phyloP scores from a whole-genome alignment of 35 echinoderm and acorn worm species.

The Heliocidaris tuberculata region DNA sequence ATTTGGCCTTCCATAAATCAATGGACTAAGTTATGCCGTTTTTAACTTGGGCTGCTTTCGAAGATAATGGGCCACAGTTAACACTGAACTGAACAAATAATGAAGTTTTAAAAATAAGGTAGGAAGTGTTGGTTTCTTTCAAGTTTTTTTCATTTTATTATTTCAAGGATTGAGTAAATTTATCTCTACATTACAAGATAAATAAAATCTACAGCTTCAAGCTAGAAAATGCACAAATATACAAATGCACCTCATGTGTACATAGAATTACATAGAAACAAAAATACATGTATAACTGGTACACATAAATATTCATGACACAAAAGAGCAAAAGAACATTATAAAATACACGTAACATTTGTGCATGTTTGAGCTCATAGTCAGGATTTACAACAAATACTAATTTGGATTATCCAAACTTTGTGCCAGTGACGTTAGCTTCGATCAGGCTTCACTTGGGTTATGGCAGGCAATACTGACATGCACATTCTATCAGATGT shows the following conservation, averaged over 20 bases:
- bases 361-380: too few relatives aligned
- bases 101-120: background rate
- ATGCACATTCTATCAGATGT: too few relatives aligned
- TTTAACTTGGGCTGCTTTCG: too few relatives aligned
- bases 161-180: background rate
- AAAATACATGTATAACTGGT: background rate
- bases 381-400: too few relatives aligned
- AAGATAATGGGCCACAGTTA: background rate
- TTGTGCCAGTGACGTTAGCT: too few relatives aligned
- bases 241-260: background rate
- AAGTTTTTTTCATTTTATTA: background rate
- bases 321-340: background rate
- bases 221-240: background rate
- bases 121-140: background rate
- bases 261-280: background rate
- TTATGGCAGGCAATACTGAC: too few relatives aligned
- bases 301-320: background rate
- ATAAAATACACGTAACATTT: too few relatives aligned
- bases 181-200: background rate
- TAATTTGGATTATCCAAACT: too few relatives aligned
- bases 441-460: too few relatives aligned
- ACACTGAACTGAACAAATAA: background rate
- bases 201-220: conserved; percentile 10
- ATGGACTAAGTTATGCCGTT: too few relatives aligned
- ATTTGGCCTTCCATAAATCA: too few relatives aligned